Conservation (phyloP, 2,797 vertebrate genomes). For the Periophthalmus magnuspinnatus region DNA sequence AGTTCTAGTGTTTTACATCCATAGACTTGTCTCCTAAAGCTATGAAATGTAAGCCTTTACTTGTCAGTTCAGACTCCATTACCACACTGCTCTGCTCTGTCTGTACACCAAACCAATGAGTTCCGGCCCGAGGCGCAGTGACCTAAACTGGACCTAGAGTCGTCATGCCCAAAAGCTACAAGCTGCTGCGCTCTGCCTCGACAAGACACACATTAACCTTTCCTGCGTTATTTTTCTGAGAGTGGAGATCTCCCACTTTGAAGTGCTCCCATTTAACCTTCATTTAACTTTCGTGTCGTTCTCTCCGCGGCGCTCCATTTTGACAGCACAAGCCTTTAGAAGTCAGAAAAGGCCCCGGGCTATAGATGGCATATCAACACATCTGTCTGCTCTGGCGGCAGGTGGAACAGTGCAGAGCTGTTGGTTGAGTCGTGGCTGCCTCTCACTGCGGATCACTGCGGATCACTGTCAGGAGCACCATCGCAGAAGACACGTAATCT, state of each 20-base stretch:
- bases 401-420: conserved; percentile 47
- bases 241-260: conserved; percentile 68
- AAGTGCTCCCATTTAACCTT: conserved; percentile 79
- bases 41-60: conserved; percentile 27
- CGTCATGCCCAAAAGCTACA: conserved; percentile 70
- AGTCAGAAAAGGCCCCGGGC: conserved; percentile 68
- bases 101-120: conserved; percentile 52
- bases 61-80: conserved; percentile 32
- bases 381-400: conserved; percentile 67
- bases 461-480: conserved; percentile 38
- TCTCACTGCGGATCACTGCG: conserved; percentile 28
- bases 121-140: conserved; percentile 51
- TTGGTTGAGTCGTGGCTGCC: conserved; percentile 37
- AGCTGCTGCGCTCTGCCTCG: conserved; percentile 70
- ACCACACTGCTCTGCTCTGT: conserved; percentile 25
- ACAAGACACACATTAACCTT: conserved; percentile 78
- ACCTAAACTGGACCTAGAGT: conserved; percentile 65
- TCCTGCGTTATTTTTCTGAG: conserved; percentile 59
- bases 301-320: conserved; percentile 58
- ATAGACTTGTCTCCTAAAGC: conserved; percentile 13
- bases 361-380: conserved; percentile 71
- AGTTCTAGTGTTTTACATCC: conserved; percentile 9
- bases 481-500: conserved; percentile 30
- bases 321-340: conserved; percentile 75
- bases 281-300: conserved; percentile 73